Evolutionary conservation across 2,888 invertebrate genomes (phyloP), one percentile per base, ranked within the genome.

Genomic region (Lampropteryx suffumata): DNA sequence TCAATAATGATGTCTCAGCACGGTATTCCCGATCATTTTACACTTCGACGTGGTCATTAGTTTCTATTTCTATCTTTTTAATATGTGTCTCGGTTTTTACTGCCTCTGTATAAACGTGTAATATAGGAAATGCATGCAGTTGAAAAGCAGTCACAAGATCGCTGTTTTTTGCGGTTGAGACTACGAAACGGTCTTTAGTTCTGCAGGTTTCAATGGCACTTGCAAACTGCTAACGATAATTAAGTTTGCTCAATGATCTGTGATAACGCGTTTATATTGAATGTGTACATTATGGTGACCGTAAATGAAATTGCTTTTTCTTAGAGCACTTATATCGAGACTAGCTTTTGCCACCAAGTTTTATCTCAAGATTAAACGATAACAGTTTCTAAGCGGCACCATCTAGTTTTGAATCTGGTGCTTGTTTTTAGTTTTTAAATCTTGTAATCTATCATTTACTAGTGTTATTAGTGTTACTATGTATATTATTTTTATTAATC

Each of bases 1-100:
- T 55, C 59, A 66, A 68, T 77, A 72, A 78, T 67, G 72, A 62
- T 64, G 57, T 57, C 57, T 71, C 59, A 42, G 44, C 69, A 71
- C 65, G 67, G 59, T 49, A 71, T 47, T 61, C 39, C 50, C 42
- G 54, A 61, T 58, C 41, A 52, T 59, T 65, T 61, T 51, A 54
- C 54, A 51, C 51, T 58, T 49, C 30, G 40, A 46, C 30, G 43
- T 37, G 40, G 26, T 49, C 44, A 39, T 48, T 52, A 45, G 55
- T 57, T 58, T 46, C 13, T 36, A 35, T 8, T 7, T 35, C 10
- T 35, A 21, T 11, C 24, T 35, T 24, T 7, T 35, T 35, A 24
- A 24, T 24, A 35, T 35, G 11, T 8, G 8, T 26, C 7, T 36
- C 5, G 7, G 26, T 26, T 14, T 35, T 12, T 24, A 24, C 24